These are phyloP conservation scores for Oryzias dopingdopingensis DNA, from an alignment of 2,797 vertebrate genomes.

Conservation along the genomic window DNA sequence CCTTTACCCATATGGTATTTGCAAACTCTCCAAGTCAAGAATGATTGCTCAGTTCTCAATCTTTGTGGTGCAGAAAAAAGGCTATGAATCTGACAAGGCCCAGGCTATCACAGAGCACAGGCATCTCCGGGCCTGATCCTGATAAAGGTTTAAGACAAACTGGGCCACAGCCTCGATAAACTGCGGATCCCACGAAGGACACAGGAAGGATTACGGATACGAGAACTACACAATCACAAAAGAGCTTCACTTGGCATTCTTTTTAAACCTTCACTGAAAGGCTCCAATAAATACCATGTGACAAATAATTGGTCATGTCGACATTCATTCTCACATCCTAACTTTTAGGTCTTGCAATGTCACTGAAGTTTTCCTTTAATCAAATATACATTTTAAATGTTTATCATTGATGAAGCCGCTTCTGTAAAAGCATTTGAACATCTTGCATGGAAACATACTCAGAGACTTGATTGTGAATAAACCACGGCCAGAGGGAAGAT, in stretches of 20 bases:
- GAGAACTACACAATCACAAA: conserved; percentile 66
- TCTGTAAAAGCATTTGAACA: too few species aligned
- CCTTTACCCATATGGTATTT: conserved; percentile 70
- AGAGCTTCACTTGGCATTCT: conserved; percentile 54
- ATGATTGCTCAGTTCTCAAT: conserved; percentile 74
- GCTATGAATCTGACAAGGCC: conserved; percentile 64
- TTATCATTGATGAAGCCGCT: too few species aligned
- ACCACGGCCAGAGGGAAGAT: not conserved
- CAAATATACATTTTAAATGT: too few species aligned
- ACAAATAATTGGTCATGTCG: conserved; percentile 68
- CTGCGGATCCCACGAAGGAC: conserved; percentile 59
- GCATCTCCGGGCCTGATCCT: conserved; percentile 60
- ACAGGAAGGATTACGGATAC: conserved; percentile 64
- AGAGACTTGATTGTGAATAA: too few species aligned
- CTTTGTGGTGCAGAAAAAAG: conserved; percentile 46
- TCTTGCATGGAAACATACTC: too few species aligned
- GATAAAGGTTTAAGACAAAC: conserved; percentile 63
- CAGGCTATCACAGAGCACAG: conserved; percentile 64
- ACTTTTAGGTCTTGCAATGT: conserved; percentile 51
- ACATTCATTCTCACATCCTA: conserved; percentile 42
- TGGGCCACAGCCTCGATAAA: conserved; percentile 58
- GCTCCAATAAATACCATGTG: conserved; percentile 48
- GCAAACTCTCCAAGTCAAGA: conserved; percentile 70
- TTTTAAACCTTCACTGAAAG: conserved; percentile 55
- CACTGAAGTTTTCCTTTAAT: conserved; percentile 3